These are phyloP conservation scores for Mionectes macconnelli DNA, from an alignment of 2,113 vertebrate species.

Conservation along the genomic window DNA sequence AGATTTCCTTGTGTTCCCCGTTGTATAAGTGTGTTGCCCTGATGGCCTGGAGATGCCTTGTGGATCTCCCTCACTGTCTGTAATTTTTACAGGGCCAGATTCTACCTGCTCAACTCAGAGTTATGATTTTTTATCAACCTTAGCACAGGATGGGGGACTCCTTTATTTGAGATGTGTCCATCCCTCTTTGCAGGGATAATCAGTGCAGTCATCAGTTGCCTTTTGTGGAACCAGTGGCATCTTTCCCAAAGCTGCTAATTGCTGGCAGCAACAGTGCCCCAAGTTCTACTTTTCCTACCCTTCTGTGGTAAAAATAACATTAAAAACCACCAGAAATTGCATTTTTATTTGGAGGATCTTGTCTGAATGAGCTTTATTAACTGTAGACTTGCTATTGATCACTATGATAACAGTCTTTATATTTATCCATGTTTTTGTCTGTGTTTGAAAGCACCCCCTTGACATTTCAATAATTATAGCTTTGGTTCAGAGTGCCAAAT, in stretches of 20 bases:
- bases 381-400: neutral
- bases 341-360: neutral
- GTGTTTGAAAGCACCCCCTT: neutral
- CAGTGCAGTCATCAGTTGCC: neutral
- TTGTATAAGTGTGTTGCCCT: neutral
- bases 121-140: neutral
- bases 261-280: neutral
- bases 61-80: neutral
- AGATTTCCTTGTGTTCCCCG: neutral
- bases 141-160: neutral
- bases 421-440: neutral
- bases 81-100: neutral
- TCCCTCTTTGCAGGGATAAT: neutral
- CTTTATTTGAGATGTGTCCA: neutral
- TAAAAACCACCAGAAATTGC: neutral
- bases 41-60: neutral
- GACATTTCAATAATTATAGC: neutral
- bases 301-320: neutral
- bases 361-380: neutral
- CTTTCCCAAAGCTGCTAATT: neutral
- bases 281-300: neutral
- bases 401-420: neutral
- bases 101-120: neutral
- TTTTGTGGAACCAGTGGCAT: neutral
- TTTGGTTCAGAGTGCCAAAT: neutral